A percentile compares a stretch with the other conserved stretches of the same genome.
Evolutionary conservation across 2,888 invertebrate genomes (phyloP).

Genomic region (Invenusta paracnida): DNA sequence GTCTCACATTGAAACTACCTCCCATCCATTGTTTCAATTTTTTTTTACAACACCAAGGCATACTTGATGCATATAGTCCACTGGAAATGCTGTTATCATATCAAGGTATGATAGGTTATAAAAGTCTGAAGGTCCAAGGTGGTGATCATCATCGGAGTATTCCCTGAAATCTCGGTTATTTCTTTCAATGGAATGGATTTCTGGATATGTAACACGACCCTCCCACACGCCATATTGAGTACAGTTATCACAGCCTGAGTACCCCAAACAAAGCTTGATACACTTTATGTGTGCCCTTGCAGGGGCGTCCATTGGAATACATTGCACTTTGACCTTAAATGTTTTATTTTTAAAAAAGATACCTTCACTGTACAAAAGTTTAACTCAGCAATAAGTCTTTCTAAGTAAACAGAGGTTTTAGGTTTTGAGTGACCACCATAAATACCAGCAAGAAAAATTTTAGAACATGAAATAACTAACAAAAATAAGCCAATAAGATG

Average conservation of each 20-base stretch:
- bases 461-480: too few relatives aligned
- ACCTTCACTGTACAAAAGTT: not conserved
- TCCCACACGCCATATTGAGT: not conserved
- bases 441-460: not conserved
- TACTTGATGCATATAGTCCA: not conserved
- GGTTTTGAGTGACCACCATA: not conserved
- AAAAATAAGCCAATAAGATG: not conserved
- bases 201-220: not conserved
- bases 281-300: not conserved
- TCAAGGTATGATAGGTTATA: not conserved
- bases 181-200: not conserved
- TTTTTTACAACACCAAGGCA: not conserved
- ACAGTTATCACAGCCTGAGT: not conserved
- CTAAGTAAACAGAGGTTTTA: not conserved
- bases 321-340: not conserved
- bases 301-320: not conserved
- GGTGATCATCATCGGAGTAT: not conserved
- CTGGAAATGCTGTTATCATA: not conserved
- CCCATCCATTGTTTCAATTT: not conserved
- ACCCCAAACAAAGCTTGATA: not conserved
- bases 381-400: not conserved
- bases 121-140: not conserved
- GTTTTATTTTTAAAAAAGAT: not conserved
- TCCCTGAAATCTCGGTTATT: not conserved
- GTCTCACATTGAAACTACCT: not conserved